Percentiles rank a stretch among this genome's conserved stretches.
Conservation (phyloP, 2,113 vertebrate genomes). For the Myotis lucifugus region DNA sequence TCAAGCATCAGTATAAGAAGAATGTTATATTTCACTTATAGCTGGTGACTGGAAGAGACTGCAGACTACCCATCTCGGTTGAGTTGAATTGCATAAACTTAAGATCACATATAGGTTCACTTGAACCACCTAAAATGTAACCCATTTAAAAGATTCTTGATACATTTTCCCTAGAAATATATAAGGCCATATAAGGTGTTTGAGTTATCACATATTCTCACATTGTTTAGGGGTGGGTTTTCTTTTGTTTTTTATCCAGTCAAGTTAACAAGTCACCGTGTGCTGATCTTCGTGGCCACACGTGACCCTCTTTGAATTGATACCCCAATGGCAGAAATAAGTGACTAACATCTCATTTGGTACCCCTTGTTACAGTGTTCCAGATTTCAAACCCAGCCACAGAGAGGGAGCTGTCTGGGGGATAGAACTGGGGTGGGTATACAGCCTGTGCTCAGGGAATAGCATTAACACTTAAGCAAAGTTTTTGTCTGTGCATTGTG, state of each 20-base stretch:
- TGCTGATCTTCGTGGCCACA: slow-evolving; percentile 40
- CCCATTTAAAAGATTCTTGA: slow-evolving; percentile 37
- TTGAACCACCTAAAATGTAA: slow-evolving; percentile 60
- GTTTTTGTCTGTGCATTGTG: slow-evolving; percentile 60
- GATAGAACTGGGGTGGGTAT: slow-evolving; percentile 21
- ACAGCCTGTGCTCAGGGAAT: slow-evolving; percentile 10
- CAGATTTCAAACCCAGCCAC: background rate
- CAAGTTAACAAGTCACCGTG: background rate
- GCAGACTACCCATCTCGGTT: slow-evolving; percentile 43
- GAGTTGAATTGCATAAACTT: background rate
- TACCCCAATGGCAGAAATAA: background rate
- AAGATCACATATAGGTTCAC: slow-evolving; percentile 7
- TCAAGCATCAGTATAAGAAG: slow-evolving; percentile 54
- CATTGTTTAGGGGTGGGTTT: background rate
- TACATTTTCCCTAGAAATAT: slow-evolving; percentile 37
- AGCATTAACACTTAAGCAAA: slow-evolving; percentile 30
- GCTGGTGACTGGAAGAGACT: slow-evolving; percentile 75
- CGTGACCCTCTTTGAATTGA: background rate
- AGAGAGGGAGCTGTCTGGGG: background rate
- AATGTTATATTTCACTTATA: slow-evolving; percentile 54
- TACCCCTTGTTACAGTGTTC: background rate
- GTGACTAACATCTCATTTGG: background rate
- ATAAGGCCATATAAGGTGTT: slow-evolving; percentile 74
- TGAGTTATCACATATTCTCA: slow-evolving; percentile 42
- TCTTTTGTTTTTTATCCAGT: background rate